Evolutionary conservation across 2,888 invertebrate species (phyloP).

Genomic region (Apodemia zela): DNA sequence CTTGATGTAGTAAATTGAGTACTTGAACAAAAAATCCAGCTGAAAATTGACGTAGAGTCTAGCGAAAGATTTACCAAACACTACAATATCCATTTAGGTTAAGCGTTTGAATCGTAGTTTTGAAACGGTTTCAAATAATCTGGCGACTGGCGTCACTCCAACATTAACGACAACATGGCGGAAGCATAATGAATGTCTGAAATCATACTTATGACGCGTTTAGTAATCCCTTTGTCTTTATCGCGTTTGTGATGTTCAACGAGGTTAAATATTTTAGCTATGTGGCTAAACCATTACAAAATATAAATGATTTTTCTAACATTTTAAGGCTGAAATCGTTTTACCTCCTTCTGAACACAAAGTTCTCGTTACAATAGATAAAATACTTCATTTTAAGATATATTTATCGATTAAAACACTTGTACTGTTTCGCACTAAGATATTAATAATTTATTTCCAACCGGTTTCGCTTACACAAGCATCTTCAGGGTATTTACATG

Average conservation of each 20-base stretch:
- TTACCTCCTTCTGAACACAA: too few species aligned
- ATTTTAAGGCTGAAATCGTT: too few species aligned
- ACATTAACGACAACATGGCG: constrained; percentile 14
- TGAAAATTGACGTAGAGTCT: neutral
- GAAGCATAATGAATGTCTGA: constrained; percentile 12
- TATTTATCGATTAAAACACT: too few species aligned
- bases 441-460: too few species aligned
- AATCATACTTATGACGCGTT: constrained; percentile 16
- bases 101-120: constrained; percentile 24
- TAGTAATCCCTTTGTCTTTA: neutral
- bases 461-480: too few species aligned
- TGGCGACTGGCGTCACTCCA: constrained; percentile 27
- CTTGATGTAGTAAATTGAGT: too few species aligned
- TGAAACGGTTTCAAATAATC: constrained; percentile 30
- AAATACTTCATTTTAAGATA: too few species aligned
- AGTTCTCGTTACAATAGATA: too few species aligned
- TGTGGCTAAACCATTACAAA: too few species aligned
- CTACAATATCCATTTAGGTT: constrained; percentile 21
- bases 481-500: too few species aligned
- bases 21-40: constrained; percentile 9
- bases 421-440: too few species aligned
- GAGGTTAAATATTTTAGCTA: neutral
- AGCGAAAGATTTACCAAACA: constrained; percentile 13
- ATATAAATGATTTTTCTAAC: too few species aligned
- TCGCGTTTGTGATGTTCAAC: neutral